Base-by-base conservation (phyloP, 2,888 invertebrate genomes). In the Callimorpha dominula region DNA sequence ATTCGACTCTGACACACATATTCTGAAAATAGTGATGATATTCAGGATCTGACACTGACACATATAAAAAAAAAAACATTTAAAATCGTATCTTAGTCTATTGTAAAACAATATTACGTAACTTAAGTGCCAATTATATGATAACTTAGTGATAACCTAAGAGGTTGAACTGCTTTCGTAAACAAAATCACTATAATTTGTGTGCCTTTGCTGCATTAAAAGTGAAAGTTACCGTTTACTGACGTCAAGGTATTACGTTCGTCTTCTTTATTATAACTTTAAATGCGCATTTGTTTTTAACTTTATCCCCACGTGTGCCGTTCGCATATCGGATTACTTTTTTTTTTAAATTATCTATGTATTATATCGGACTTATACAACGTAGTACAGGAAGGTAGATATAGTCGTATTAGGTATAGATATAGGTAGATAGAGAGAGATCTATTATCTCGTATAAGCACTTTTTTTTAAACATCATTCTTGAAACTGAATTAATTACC, bases 171-270 rank as follows among this genome's bases (percentile, higher is more conserved):
- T 17, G 31, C 50, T 62, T 15, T 62, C 40, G 43, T 46, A 9
- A 0, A 9, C 43, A 62, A 40, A 40, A 62, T 62, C 15, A 62
- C 42, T 42, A 62, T 40, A 42, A 46, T 9, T 46, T 46, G 43
- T 46, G 9, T 9, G 9, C 1, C 43, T 46, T 46, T 46, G 60
- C 14, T 31, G 31, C 31, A 46, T 42, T 68, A 43, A 68, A 68
- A 68, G 67, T 68, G 67, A 68, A 68, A 68, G 67, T 57, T 20
- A 43, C 11, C 11, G 6, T 49, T 7, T 14, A 65, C 9, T 50
- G 8, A 50, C 65, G 50, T 65, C 50, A 65, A 9, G 40, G 15
- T 40, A 50, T 17, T 50, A 14, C 65, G 65, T 50, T 65, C 31
- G 6, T 50, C 8, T 50, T 62, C 31, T 31, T 1, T 31, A 31